These are phyloP conservation scores for Wasmannia auropunctata DNA, from an alignment of 1,140 invertebrate genomes.

Conservation along the genomic window DNA sequence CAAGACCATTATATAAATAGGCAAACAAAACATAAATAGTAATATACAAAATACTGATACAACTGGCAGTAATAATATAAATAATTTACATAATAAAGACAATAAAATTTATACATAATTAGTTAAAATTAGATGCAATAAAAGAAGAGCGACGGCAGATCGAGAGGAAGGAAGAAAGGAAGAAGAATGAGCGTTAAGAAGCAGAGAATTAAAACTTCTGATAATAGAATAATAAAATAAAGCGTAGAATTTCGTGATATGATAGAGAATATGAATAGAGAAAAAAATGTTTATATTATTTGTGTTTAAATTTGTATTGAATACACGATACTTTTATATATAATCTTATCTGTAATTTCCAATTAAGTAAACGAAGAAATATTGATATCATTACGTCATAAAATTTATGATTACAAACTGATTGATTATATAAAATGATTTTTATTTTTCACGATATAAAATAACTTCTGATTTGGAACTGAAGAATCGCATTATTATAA, in stretches of 20 bases:
- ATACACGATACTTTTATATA: background rate
- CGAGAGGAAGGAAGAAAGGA: background rate
- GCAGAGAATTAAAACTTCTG: background rate
- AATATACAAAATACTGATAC: background rate
- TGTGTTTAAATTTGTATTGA: background rate
- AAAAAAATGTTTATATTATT: background rate
- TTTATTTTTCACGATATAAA: background rate
- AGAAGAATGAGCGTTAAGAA: background rate
- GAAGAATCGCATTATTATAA: no score
- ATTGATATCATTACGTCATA: background rate
- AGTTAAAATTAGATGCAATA: conserved; percentile 16
- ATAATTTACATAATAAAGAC: background rate
- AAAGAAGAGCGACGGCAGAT: background rate
- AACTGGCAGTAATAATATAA: background rate
- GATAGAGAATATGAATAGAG: no score
- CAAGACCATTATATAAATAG: background rate
- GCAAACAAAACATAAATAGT: background rate
- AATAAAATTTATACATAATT: conserved; percentile 21
- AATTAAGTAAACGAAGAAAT: background rate
- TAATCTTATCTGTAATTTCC: background rate
- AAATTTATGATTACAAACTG: background rate
- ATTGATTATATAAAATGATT: background rate
- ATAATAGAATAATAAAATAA: background rate
- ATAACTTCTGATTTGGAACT: background rate
- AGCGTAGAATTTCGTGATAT: background rate